Evolutionary conservation across 2,888 invertebrate genomes (phyloP).

Genomic region (Heteromyza rotundicornis): DNA sequence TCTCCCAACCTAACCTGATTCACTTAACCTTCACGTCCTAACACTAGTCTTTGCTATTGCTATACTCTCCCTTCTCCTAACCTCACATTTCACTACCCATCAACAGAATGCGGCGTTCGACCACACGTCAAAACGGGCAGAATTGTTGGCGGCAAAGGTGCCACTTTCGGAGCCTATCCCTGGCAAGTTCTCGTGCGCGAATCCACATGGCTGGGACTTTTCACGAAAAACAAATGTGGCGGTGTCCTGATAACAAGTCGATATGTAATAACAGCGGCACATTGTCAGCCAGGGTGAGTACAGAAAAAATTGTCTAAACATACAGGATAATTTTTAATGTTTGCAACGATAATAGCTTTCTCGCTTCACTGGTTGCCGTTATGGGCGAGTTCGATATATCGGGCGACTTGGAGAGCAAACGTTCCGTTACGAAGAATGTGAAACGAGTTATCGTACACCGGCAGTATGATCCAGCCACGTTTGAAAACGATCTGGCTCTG

Average conservation of each 20-base stretch:
- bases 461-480: constrained; percentile 87
- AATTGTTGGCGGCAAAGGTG: constrained; percentile 89
- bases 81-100: constrained; percentile 62
- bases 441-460: constrained; percentile 86
- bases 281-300: constrained; percentile 88
- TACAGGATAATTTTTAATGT: not conserved
- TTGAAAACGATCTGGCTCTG: constrained; percentile 89
- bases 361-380: constrained; percentile 88
- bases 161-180: constrained; percentile 87
- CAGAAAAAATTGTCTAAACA: not conserved
- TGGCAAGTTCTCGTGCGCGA: constrained; percentile 93
- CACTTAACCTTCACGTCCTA: too few relatives aligned
- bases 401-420: constrained; percentile 78
- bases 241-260: constrained; percentile 88
- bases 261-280: constrained; percentile 90
- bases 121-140: constrained; percentile 80
- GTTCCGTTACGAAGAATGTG: constrained; percentile 82
- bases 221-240: constrained; percentile 94
- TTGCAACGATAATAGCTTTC: constrained; percentile 66
- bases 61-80: constrained; percentile 61
- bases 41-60: constrained; percentile 42
- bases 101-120: constrained; percentile 84
- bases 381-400: constrained; percentile 92
- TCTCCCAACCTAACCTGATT: too few relatives aligned
- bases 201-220: constrained; percentile 90